A percentile compares a stretch with the other conserved stretches of the same genome.
Evolutionary conservation across 2,888 invertebrate genomes (phyloP).

Genomic region (Lucinisca nassula): DNA sequence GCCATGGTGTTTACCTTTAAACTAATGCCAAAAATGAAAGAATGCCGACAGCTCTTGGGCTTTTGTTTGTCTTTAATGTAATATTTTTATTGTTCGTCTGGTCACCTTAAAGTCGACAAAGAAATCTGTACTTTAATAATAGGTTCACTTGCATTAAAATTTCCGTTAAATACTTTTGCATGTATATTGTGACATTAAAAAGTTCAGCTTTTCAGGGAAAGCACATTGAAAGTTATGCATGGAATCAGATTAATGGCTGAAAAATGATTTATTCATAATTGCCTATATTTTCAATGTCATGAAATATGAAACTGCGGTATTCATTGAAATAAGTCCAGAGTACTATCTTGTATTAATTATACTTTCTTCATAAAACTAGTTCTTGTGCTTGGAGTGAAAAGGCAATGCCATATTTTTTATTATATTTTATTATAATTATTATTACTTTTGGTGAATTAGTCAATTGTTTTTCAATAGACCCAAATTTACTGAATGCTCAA

Average conservation of each 20-base stretch:
- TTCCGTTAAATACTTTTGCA: neutral
- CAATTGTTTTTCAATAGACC: too few species aligned
- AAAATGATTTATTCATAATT: neutral
- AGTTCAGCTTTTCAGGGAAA: neutral
- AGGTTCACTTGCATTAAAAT: neutral
- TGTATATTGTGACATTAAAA: neutral
- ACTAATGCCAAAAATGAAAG: neutral
- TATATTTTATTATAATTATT: too few species aligned
- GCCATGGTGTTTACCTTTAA: neutral
- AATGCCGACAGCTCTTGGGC: neutral
- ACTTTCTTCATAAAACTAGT: too few species aligned
- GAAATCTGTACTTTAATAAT: neutral
- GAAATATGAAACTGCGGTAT: neutral
- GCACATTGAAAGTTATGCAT: neutral
- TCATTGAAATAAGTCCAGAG: neutral
- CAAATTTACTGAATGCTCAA: too few species aligned
- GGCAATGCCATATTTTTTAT: too few species aligned
- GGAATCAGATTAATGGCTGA: neutral
- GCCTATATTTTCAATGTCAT: neutral
- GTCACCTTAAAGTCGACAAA: neutral
- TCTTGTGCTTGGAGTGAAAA: too few species aligned
- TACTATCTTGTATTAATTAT: neutral
- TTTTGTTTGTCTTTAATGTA: constrained; percentile 3
- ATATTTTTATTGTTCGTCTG: constrained; percentile 1
- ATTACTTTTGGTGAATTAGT: too few species aligned